Evolutionary conservation across 2,113 vertebrate species (phyloP).

Genomic region (Cyrtonyx montezumae): DNA sequence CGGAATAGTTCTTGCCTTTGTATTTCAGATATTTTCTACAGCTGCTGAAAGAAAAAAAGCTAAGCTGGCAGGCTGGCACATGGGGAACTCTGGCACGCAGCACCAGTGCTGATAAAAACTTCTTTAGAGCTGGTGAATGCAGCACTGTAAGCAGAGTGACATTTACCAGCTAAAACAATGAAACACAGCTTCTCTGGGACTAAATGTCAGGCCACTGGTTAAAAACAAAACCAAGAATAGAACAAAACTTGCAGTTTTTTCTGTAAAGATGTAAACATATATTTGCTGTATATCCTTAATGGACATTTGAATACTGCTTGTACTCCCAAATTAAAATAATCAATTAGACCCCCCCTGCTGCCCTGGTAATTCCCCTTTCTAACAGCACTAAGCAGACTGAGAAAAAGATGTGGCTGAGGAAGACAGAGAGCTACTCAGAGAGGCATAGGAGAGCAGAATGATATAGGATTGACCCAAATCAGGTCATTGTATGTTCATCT

Average conservation of each 20-base stretch:
- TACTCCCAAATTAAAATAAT: background rate
- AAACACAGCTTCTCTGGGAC: constrained; percentile 51
- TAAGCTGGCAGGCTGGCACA: constrained; percentile 17
- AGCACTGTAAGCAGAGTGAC: constrained; percentile 70
- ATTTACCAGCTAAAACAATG: constrained; percentile 72
- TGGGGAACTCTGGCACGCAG: constrained; percentile 53
- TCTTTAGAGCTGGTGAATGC: constrained; percentile 69
- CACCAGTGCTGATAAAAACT: constrained; percentile 66
- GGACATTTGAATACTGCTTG: background rate
- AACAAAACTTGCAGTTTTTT: constrained; percentile 29
- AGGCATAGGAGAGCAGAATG: background rate
- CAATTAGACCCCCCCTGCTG: background rate
- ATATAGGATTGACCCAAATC: background rate
- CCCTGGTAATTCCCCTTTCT: background rate
- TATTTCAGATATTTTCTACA: constrained; percentile 18
- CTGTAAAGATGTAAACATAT: background rate
- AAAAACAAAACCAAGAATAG: constrained; percentile 18
- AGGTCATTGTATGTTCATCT: background rate
- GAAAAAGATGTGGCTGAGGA: background rate
- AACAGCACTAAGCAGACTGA: background rate
- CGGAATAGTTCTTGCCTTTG: background rate
- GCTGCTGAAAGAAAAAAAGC: constrained; percentile 34
- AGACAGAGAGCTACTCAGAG: background rate
- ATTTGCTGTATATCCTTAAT: background rate
- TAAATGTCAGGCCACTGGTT: constrained; percentile 68